These are phyloP conservation scores for Yoshiicerus persimilis DNA, from an alignment of 1,140 invertebrate species.

Conservation along the genomic window DNA sequence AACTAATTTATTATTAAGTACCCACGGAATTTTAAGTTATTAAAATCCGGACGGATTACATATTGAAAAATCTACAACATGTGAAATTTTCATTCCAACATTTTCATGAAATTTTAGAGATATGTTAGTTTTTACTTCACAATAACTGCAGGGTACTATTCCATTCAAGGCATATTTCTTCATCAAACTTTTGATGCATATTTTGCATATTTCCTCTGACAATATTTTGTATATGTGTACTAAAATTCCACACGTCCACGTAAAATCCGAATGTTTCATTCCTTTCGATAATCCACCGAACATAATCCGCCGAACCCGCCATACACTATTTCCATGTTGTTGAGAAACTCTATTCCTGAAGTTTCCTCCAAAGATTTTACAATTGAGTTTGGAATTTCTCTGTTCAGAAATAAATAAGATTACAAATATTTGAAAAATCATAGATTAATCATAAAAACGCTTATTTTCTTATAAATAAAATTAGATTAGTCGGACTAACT, in stretches of 20 bases:
- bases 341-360: not conserved
- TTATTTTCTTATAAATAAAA: too few species aligned
- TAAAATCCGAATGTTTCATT: not conserved
- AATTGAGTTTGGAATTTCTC: not conserved
- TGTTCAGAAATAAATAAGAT: too few species aligned
- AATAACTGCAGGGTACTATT: not conserved
- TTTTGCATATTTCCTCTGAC: not conserved
- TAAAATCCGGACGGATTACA: not conserved
- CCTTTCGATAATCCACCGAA: not conserved
- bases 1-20: too few species aligned
- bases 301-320: not conserved
- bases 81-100: not conserved
- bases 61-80: slow-evolving; percentile 15
- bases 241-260: not conserved
- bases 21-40: too few species aligned
- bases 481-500: too few species aligned
- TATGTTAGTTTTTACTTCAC: not conserved
- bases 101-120: slow-evolving; percentile 3
- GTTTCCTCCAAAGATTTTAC: not conserved
- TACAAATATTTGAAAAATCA: too few species aligned
- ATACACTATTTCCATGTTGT: slow-evolving; percentile 18
- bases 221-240: slow-evolving; percentile 4
- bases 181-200: not conserved
- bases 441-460: not conserved
- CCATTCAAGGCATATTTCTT: not conserved